These are phyloP conservation scores for Galaxias olidus DNA, from an alignment of 2,797 vertebrate genomes.

Conservation along the genomic window DNA sequence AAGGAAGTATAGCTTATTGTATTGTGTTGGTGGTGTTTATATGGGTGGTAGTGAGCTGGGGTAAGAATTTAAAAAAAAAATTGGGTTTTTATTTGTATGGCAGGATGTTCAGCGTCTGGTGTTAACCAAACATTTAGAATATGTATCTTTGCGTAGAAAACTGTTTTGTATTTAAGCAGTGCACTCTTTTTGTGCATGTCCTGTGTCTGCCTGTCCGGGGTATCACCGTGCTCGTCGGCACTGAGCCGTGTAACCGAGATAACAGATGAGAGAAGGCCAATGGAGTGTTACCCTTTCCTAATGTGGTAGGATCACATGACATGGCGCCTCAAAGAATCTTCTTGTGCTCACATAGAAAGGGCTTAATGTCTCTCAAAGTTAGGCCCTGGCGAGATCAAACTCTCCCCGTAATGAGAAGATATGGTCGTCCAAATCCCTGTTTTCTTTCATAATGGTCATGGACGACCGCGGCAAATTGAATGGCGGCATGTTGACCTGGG, in stretches of 20 bases:
- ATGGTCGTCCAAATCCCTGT: too few species aligned
- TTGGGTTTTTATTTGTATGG: too few species aligned
- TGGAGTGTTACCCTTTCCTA: not conserved
- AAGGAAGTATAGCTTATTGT: not conserved
- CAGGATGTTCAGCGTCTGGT: too few species aligned
- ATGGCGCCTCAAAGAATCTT: not conserved
- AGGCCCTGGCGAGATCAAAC: not conserved
- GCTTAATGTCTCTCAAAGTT: not conserved
- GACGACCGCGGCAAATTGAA: too few species aligned
- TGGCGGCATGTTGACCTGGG: too few species aligned
- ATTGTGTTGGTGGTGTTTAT: too few species aligned
- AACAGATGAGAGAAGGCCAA: conserved; percentile 3
- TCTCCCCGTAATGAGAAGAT: not conserved
- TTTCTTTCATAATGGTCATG: too few species aligned
- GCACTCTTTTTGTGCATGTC: not conserved
- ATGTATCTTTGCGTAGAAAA: not conserved
- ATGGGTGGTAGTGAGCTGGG: too few species aligned
- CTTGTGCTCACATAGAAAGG: conserved; percentile 16
- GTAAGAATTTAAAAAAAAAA: too few species aligned
- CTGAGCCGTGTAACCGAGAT: conserved; percentile 24
- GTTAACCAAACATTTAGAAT: not conserved
- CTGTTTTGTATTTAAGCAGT: not conserved
- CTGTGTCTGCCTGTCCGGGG: conserved; percentile 3
- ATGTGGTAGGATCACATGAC: not conserved
- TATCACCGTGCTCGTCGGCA: conserved; percentile 30